These are phyloP conservation scores for Paratrypauchen microcephalus DNA, from an alignment of 2,797 vertebrate genomes.

Conservation along the genomic window DNA sequence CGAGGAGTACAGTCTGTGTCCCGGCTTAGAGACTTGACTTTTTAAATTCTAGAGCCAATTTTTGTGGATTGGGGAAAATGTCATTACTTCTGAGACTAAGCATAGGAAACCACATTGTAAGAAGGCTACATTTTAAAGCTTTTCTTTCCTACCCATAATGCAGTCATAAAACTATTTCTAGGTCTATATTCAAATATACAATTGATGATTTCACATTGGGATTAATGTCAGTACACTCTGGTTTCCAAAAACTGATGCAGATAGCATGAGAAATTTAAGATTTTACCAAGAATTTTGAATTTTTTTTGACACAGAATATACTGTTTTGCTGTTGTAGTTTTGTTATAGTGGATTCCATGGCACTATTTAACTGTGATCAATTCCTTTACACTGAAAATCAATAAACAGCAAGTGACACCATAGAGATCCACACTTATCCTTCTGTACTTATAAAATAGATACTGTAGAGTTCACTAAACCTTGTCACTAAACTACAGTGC, in stretches of 20 bases:
- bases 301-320: background rate
- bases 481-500: background rate
- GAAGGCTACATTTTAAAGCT: background rate
- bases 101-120: background rate
- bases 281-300: background rate
- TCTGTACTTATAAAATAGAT: background rate
- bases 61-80: background rate
- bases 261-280: background rate
- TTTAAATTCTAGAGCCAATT: background rate
- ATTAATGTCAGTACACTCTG: background rate
- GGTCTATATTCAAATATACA: background rate
- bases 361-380: background rate
- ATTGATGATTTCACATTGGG: too few species aligned
- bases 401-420: constrained; percentile 3
- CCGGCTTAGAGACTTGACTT: constrained; percentile 11
- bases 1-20: constrained; percentile 20
- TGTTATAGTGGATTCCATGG: background rate
- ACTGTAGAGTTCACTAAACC: background rate
- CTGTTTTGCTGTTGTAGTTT: background rate
- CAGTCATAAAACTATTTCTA: background rate
- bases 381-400: background rate
- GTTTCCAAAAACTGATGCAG: background rate
- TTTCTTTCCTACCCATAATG: background rate
- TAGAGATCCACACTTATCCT: background rate
- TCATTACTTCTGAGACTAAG: background rate